phyloP scores from a whole-genome alignment of 2,888 invertebrate species.

The Morpho helenor region DNA sequence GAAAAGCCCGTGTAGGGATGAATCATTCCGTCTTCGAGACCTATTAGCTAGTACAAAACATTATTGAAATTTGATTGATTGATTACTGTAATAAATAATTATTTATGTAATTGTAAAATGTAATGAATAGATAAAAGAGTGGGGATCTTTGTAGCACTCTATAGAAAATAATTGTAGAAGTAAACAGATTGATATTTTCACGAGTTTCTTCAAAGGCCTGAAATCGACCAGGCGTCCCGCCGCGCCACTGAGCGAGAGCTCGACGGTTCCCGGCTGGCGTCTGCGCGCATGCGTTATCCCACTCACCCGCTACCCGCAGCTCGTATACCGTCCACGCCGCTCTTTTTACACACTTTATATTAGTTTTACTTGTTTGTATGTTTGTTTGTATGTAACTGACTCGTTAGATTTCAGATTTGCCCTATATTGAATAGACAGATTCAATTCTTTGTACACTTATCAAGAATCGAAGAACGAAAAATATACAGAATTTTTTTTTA shows the following conservation, averaged over 20 bases:
- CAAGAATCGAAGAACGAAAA: too few species aligned
- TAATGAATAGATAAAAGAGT: not conserved
- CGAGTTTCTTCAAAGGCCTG: constrained; percentile 61
- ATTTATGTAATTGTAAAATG: too few species aligned
- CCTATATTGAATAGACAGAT: too few species aligned
- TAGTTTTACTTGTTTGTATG: too few species aligned
- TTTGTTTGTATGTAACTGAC: too few species aligned
- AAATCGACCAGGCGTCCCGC: constrained; percentile 74
- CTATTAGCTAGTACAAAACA: constrained; percentile 13
- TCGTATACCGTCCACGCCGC: constrained; percentile 25
- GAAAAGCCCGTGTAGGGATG: constrained; percentile 17
- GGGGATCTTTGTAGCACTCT: not conserved
- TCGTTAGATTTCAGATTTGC: too few species aligned
- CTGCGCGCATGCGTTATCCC: constrained; percentile 58
- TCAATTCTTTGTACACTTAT: too few species aligned
- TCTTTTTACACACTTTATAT: constrained; percentile 14
- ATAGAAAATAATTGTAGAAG: not conserved
- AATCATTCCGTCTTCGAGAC: constrained; percentile 20
- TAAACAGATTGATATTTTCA: constrained; percentile 40
- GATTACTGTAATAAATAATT: not conserved
- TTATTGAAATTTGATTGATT: constrained; percentile 6
- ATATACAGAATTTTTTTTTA: too few species aligned
- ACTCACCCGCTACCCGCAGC: constrained; percentile 40
- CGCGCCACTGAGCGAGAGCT: constrained; percentile 70
- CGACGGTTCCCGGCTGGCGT: constrained; percentile 55